These are phyloP conservation scores for Leptinotarsa rubiginosa DNA, from an alignment of 2,888 invertebrate genomes.

Conservation along the genomic window DNA sequence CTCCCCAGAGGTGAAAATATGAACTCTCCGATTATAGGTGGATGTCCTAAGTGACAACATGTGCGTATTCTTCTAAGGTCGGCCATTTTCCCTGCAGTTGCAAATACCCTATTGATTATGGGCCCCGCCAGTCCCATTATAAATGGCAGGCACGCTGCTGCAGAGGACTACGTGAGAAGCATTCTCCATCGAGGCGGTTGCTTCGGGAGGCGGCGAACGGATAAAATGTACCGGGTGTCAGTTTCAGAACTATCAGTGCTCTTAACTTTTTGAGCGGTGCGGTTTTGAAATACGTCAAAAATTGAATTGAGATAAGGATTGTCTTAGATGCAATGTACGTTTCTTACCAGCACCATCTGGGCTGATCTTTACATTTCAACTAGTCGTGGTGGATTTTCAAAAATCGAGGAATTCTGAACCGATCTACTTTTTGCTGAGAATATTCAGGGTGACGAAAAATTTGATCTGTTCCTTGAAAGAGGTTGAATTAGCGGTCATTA, in stretches of 20 bases:
- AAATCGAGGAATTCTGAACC: too few relatives aligned
- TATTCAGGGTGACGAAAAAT: too few relatives aligned
- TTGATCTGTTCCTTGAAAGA: too few relatives aligned
- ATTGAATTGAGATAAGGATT: too few relatives aligned
- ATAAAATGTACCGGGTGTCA: slow-evolving; percentile 42
- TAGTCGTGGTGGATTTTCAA: too few relatives aligned
- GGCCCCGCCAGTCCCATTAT: slow-evolving; percentile 67
- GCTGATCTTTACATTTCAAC: too few relatives aligned
- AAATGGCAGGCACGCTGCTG: slow-evolving; percentile 63
- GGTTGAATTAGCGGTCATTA: too few relatives aligned
- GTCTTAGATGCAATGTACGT: neutral
- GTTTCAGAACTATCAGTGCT: slow-evolving; percentile 11
- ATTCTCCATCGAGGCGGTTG: slow-evolving; percentile 66
- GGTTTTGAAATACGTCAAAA: neutral
- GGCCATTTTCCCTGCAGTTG: slow-evolving; percentile 67
- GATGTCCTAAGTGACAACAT: slow-evolving; percentile 63
- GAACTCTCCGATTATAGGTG: slow-evolving; percentile 48
- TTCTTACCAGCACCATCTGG: neutral
- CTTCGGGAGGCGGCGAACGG: slow-evolving; percentile 61
- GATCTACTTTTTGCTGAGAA: too few relatives aligned
- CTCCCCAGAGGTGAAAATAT: slow-evolving; percentile 25
- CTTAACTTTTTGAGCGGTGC: neutral
- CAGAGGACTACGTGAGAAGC: slow-evolving; percentile 67
- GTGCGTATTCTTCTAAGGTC: slow-evolving; percentile 60
- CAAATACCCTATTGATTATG: slow-evolving; percentile 72